Percentiles rank a stretch among this genome's conserved stretches.
Evolutionary conservation across 2,888 invertebrate genomes (phyloP).

Genomic region (Drosophila colorata): DNA sequence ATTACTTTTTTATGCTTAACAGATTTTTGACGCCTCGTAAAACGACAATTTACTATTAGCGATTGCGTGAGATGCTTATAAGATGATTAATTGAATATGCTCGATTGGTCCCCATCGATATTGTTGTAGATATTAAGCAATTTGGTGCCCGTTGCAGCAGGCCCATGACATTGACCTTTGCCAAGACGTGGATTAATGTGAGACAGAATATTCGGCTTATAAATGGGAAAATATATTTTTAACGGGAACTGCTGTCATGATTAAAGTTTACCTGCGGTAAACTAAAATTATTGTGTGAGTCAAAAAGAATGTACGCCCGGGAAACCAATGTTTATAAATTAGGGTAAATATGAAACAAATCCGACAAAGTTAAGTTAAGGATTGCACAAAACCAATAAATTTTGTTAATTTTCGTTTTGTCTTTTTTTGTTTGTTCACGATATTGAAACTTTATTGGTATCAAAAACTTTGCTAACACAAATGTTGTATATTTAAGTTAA

Average conservation of each 20-base stretch:
- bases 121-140: conserved; percentile 24
- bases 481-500: no score
- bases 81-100: conserved; percentile 36
- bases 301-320: no score
- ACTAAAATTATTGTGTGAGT: no score
- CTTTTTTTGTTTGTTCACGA: no score
- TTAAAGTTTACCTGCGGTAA: background rate
- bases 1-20: conserved; percentile 42
- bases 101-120: background rate
- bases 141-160: conserved; percentile 33
- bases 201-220: conserved; percentile 12
- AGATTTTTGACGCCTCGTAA: conserved; percentile 62
- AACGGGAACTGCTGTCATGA: background rate
- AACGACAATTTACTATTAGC: conserved; percentile 35
- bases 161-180: conserved; percentile 64
- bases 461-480: no score
- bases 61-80: conserved; percentile 18
- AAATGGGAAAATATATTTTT: background rate
- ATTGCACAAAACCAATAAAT: no score
- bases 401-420: no score
- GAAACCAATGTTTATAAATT: no score
- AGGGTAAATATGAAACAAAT: no score
- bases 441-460: no score
- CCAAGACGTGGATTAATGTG: conserved; percentile 56
- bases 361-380: no score